Evolutionary conservation across 2,888 invertebrate genomes (phyloP).

Genomic region (Emmelina monodactyla): DNA sequence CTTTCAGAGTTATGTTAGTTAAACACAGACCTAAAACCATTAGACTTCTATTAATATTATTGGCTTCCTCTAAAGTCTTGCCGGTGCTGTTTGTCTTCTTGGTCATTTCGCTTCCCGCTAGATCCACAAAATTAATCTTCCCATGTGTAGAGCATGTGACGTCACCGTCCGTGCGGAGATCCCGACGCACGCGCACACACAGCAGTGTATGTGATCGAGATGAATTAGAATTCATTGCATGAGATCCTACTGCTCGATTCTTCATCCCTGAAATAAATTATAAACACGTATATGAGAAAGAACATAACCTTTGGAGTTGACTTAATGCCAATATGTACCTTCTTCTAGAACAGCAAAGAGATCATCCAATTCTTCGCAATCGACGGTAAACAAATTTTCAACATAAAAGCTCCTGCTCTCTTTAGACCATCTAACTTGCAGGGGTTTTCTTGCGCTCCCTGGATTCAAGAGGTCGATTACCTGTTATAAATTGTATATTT

Average conservation of each 20-base stretch:
- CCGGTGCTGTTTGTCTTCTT: constrained; percentile 89
- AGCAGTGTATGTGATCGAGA: constrained; percentile 91
- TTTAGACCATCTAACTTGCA: constrained; percentile 94
- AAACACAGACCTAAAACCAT: constrained; percentile 81
- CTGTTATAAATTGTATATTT: too few species aligned
- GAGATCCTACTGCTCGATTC: constrained; percentile 88
- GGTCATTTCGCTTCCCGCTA: constrained; percentile 97
- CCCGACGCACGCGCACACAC: constrained; percentile 89
- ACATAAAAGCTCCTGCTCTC: constrained; percentile 93
- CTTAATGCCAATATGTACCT: constrained; percentile 59
- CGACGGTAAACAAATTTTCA: constrained; percentile 94
- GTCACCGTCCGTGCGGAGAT: constrained; percentile 80
- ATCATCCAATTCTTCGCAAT: constrained; percentile 93
- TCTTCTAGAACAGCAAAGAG: constrained; percentile 93
- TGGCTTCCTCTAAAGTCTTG: constrained; percentile 90
- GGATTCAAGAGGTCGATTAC: constrained; percentile 94
- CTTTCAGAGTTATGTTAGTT: not conserved
- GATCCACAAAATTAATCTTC: constrained; percentile 94
- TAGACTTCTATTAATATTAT: constrained; percentile 94
- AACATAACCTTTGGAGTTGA: not conserved
- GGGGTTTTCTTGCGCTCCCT: constrained; percentile 78
- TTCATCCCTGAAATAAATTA: constrained; percentile 77
- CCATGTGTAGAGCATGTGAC: constrained; percentile 91
- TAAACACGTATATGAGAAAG: not conserved
- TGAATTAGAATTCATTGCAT: constrained; percentile 93